phyloP scores from a whole-genome alignment of 2,797 vertebrate species.

The Tenualosa thibaudeaui region DNA sequence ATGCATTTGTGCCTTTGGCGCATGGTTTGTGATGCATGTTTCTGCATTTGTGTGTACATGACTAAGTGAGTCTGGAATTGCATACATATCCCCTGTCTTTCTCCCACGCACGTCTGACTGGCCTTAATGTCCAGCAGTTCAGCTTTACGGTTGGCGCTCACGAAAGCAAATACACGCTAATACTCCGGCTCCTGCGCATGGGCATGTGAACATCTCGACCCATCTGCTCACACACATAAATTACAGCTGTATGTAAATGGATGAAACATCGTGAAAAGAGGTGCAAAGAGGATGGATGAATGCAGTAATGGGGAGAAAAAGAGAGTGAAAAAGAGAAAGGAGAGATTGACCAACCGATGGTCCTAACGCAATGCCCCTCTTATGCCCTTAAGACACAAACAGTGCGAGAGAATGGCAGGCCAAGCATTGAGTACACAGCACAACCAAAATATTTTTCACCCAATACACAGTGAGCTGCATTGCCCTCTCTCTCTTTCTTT shows the following conservation, averaged over 20 bases:
- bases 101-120: background rate
- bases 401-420: background rate
- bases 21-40: background rate
- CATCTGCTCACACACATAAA: background rate
- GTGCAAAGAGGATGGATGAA: background rate
- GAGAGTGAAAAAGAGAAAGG: background rate
- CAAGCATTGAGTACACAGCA: background rate
- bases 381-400: background rate
- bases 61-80: background rate
- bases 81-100: background rate
- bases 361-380: background rate
- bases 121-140: background rate
- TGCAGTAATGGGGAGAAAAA: background rate
- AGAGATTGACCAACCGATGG: background rate
- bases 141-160: background rate
- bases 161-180: background rate
- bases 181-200: background rate
- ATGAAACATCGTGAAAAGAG: background rate
- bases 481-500: background rate
- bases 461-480: background rate
- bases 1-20: background rate
- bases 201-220: background rate
- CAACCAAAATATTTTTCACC: background rate
- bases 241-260: background rate
- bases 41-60: background rate